Percentiles rank a stretch among this genome's conserved stretches.
Conservation (phyloP, 2,797 vertebrate genomes). For the Clarias platycephalus region DNA sequence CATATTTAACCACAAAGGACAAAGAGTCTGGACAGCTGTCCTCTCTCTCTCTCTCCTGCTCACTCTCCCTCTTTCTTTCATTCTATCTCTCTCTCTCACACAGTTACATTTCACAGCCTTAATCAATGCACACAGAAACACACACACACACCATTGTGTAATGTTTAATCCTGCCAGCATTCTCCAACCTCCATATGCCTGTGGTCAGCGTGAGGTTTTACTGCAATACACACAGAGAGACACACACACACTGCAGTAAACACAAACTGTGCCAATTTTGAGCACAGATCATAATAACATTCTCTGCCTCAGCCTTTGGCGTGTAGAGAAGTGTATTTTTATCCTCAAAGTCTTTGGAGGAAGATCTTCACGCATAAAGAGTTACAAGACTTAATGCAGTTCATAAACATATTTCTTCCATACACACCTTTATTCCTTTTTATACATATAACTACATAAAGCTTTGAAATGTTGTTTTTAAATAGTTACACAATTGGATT, state of each 20-base stretch:
- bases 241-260: slow-evolving; percentile 24
- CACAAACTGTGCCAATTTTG: slow-evolving; percentile 21
- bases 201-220: slow-evolving; percentile 26
- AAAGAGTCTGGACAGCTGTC: slow-evolving; percentile 42
- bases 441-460: background rate
- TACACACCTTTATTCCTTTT: background rate
- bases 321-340: slow-evolving; percentile 1
- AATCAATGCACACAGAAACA: slow-evolving; percentile 2
- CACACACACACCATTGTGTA: background rate
- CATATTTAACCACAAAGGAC: slow-evolving; percentile 39
- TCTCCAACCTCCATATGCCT: slow-evolving; percentile 29
- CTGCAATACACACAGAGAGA: background rate
- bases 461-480: background rate
- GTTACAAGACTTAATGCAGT: background rate
- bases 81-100: background rate
- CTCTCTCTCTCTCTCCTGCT: background rate
- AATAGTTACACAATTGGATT: background rate
- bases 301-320: slow-evolving; percentile 1
- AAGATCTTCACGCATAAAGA: background rate
- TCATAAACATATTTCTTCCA: background rate
- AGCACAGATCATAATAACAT: background rate
- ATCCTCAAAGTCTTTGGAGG: background rate
- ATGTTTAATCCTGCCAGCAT: slow-evolving; percentile 26
- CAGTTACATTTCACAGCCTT: background rate
- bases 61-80: too few relatives aligned